phyloP scores from a whole-genome alignment of 2,888 invertebrate species.

The Heterodera filipjevi region DNA sequence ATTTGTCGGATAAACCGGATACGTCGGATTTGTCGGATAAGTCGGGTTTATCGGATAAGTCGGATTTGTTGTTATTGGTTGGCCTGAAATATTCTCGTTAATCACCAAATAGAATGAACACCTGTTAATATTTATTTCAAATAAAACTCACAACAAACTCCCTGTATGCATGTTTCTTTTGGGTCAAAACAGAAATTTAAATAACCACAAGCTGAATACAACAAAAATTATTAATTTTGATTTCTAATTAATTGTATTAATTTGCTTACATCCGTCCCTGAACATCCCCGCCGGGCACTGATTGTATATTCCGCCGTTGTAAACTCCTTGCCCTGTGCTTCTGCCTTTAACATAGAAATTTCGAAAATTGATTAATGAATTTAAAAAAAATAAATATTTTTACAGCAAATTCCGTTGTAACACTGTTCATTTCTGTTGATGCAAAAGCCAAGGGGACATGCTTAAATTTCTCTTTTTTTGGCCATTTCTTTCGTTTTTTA shows the following conservation, averaged over 20 bases:
- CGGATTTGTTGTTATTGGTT: background rate
- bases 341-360: background rate
- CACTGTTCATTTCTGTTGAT: background rate
- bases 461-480: background rate
- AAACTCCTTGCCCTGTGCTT: no score
- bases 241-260: background rate
- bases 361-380: no score
- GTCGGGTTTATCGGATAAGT: background rate
- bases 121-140: no score
- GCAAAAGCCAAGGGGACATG: background rate
- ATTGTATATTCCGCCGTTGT: no score
- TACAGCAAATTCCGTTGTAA: slow-evolving; percentile 1
- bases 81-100: background rate
- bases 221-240: background rate
- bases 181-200: background rate
- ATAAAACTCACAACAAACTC: background rate
- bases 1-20: background rate
- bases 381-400: no score
- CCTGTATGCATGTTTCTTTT: background rate
- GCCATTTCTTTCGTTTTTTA: background rate
- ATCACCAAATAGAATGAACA: background rate
- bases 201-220: background rate
- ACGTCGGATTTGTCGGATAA: background rate
- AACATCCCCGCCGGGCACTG: background rate
- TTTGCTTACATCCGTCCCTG: background rate